A percentile compares a stretch with the other conserved stretches of the same genome.
phyloP scores from a whole-genome alignment of 2,113 vertebrate genomes.

The Oreochromis aureus region DNA sequence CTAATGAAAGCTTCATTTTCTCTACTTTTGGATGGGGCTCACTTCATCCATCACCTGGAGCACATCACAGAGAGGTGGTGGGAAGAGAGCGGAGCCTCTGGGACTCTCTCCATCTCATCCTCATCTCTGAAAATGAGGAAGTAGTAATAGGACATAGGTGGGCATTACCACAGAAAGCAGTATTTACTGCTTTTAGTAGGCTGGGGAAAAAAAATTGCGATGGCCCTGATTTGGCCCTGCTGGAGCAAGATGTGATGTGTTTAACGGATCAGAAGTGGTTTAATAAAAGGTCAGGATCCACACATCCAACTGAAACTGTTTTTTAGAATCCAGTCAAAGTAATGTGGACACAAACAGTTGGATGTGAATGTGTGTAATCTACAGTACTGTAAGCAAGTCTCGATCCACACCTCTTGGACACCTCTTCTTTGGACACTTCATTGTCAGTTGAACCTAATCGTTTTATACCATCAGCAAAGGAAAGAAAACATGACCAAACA shows the following conservation, averaged over 20 bases:
- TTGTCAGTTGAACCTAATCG: no score
- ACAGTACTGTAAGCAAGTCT: neutral
- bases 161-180: neutral
- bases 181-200: neutral
- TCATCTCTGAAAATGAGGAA: constrained; percentile 32
- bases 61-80: neutral
- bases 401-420: neutral
- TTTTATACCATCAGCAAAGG: no score
- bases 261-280: neutral
- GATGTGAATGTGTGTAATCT: neutral
- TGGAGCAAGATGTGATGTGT: neutral
- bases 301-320: neutral
- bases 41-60: constrained; percentile 45
- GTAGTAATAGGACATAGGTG: constrained; percentile 11
- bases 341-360: neutral
- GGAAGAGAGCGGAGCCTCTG: neutral
- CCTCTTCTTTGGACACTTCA: no score
- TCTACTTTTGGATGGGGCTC: neutral
- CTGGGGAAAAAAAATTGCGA: neutral
- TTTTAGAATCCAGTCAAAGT: neutral
- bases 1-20: constrained; percentile 49
- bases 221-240: neutral
- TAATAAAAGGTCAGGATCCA: neutral
- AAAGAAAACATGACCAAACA: no score
- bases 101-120: neutral